A percentile compares a stretch with the other conserved stretches of the same genome.
Conservation (phyloP, 2,797 vertebrate genomes). For the Diplodus puntazzo region DNA sequence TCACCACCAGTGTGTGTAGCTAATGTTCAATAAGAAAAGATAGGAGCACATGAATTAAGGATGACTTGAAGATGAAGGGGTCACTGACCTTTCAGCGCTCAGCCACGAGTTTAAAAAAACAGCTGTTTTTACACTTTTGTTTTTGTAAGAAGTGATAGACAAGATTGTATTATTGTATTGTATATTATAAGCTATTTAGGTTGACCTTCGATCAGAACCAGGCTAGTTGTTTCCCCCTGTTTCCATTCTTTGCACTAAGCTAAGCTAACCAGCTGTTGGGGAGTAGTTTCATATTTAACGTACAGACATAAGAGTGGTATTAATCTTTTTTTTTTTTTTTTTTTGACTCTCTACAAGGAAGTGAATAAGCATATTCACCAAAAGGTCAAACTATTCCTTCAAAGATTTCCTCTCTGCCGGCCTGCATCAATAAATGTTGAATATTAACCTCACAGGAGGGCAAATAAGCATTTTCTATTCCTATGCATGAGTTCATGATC, state of each 20-base stretch:
- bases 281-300: neutral
- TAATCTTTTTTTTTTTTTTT: neutral
- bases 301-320: too few relatives aligned
- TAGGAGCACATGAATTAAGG: constrained; percentile 63
- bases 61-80: constrained; percentile 33
- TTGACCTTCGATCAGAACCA: neutral
- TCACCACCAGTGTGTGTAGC: constrained; percentile 43
- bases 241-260: neutral
- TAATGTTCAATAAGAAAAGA: constrained; percentile 74
- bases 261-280: neutral
- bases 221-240: neutral
- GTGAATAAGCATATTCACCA: neutral
- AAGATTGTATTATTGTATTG: neutral
- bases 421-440: neutral
- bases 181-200: neutral
- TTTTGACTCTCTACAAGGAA: neutral
- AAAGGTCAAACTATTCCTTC: neutral
- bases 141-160: neutral
- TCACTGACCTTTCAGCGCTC: constrained; percentile 21
- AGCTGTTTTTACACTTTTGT: too few relatives aligned
- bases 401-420: neutral
- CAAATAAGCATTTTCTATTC: neutral
- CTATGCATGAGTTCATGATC: neutral
- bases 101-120: constrained; percentile 1
- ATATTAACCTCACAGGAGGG: neutral